Percentiles rank a stretch among this genome's conserved stretches.
Conservation (phyloP, 2,797 vertebrate genomes). For the Microcaecilia unicolor region DNA sequence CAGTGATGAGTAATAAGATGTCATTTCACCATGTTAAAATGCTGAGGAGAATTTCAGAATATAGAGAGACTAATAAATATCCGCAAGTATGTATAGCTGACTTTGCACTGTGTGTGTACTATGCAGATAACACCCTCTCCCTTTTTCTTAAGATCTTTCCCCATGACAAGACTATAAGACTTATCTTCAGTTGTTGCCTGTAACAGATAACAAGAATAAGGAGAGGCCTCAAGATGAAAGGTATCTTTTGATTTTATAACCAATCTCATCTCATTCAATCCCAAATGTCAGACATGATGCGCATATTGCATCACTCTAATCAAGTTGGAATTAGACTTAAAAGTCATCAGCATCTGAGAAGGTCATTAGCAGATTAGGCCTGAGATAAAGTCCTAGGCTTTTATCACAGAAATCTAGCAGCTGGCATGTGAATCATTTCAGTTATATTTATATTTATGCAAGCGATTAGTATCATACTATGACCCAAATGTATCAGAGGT, state of each 20-base stretch:
- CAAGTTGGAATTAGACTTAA: conserved; percentile 35
- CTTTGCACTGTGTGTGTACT: too few species aligned
- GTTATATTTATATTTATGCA: conserved; percentile 30
- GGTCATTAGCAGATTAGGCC: conserved; percentile 44
- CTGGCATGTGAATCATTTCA: conserved; percentile 32
- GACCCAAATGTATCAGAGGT: conserved; percentile 28
- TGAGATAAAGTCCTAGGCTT: conserved; percentile 27
- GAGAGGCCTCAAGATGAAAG: background rate
- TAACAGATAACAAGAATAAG: too few species aligned
- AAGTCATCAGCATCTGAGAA: conserved; percentile 41
- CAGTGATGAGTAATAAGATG: too few species aligned
- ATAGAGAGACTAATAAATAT: too few species aligned
- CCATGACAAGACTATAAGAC: too few species aligned
- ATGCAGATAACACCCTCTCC: too few species aligned
- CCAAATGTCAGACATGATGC: conserved; percentile 1
- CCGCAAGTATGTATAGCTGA: too few species aligned
- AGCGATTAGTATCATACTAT: conserved; percentile 34
- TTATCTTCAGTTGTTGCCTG: too few species aligned
- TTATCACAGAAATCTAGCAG: conserved; percentile 32
- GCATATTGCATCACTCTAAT: conserved; percentile 13
- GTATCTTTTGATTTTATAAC: conserved; percentile 8
- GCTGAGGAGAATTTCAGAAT: too few species aligned
- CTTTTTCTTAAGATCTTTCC: too few species aligned
- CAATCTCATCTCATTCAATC: background rate
- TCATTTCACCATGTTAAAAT: too few species aligned